Base-by-base conservation (phyloP, 2,888 invertebrate species). In the Galeruca laticollis region DNA sequence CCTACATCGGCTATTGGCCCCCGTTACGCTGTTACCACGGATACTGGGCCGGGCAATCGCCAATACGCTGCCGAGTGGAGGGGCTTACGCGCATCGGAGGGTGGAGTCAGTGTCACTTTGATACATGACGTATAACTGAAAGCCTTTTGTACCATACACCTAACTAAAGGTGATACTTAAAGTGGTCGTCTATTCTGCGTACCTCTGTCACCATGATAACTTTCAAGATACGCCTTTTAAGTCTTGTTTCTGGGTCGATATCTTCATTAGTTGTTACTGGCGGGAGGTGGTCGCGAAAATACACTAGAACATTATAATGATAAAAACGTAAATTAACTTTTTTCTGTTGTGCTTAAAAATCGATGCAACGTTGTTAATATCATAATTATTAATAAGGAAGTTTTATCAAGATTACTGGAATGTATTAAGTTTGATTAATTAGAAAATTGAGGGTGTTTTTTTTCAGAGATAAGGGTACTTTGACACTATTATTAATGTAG, bases 161-260 rank as follows among this genome's bases (percentile, higher is more conserved):
- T 84, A 84, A 84, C 84, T 83, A 82, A 82, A 84, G 82, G 81
- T 84, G 84, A 84, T 84, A 81, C 82, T 82, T 84, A 84, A 85
- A 85, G 85, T 84, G 85, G 84, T 83, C 80, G 79, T 81, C 82
- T 80, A 80, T 76, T 75, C 76, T 75, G 72, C 68, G 74, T 75
- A 75, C 75, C 78, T 72, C 76, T 76, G 78, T 78, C 77, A 79
- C 76, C 75, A 76, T 77, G 77, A 79, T 78, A 76, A 77, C 75
- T 77, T 76, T 75, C 73, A 67, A 78, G 76, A 78, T 77, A 79
- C 77, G 78, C 79, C 79, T 78, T 77, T 77, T 76, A 73, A 75
- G 77, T 77, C 47, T 73, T 78, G 75, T 78, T 77, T 76, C 76
- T 72, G 72, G 74, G 71, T 74, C 65, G 68, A 66, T 69, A 62